phyloP scores from a whole-genome alignment of 2,888 invertebrate genomes.

The Orchestes rusci region DNA sequence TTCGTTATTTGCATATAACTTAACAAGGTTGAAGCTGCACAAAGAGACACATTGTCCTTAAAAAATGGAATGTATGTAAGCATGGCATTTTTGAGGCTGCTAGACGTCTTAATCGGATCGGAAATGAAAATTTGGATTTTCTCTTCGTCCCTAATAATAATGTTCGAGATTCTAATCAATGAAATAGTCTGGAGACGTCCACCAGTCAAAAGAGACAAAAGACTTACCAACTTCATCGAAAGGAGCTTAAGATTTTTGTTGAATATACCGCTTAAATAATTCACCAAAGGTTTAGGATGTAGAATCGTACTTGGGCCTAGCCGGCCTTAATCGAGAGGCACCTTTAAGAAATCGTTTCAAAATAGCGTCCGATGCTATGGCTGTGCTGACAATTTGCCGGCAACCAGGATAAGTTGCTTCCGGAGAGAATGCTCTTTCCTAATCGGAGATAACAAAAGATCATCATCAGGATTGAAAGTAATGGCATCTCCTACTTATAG shows the following conservation, averaged over 20 bases:
- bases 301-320: neutral
- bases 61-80: conserved; percentile 10
- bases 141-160: neutral
- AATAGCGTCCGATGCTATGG: neutral
- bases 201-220: conserved; percentile 28
- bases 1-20: conserved; percentile 9
- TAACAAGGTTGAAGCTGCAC: conserved; percentile 7
- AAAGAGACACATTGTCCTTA: conserved; percentile 12
- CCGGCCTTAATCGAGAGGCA: neutral
- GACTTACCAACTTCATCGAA: conserved; percentile 26
- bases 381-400: conserved; percentile 1
- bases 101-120: conserved; percentile 22
- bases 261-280: neutral
- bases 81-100: conserved; percentile 5
- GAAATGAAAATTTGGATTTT: conserved; percentile 24
- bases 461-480: neutral
- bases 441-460: neutral
- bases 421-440: neutral
- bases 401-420: conserved; percentile 4
- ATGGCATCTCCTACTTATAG: neutral
- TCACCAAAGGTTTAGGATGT: neutral
- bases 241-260: neutral
- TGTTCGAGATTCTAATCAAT: conserved; percentile 21
- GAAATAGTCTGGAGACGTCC: conserved; percentile 27
- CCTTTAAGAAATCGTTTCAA: conserved; percentile 2